Conservation (phyloP, 2,888 invertebrate species). For the Fissipunctia ypsillon region DNA sequence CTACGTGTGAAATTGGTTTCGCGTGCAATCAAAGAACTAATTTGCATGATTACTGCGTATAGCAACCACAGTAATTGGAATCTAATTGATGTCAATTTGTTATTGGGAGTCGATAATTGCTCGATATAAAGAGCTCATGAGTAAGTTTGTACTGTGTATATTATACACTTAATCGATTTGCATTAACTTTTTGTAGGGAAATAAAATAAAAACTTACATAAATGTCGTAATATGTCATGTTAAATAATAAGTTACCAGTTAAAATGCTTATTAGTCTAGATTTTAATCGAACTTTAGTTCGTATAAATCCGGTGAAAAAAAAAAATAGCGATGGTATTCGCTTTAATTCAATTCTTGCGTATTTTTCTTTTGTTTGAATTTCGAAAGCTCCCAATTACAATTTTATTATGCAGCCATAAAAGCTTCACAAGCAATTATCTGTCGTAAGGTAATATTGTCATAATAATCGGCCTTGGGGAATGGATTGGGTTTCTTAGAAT, state of each 20-base stretch:
- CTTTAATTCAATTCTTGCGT: background rate
- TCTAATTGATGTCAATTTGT: constrained; percentile 84
- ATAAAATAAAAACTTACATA: no score
- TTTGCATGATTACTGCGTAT: constrained; percentile 81
- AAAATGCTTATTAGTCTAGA: no score
- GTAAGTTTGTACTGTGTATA: constrained; percentile 34
- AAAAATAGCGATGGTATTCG: no score
- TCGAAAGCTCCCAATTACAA: background rate
- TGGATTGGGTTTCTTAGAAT: background rate
- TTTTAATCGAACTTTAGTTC: no score
- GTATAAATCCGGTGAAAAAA: no score
- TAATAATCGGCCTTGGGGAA: background rate
- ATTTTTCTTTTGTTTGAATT: background rate
- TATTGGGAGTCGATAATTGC: constrained; percentile 66
- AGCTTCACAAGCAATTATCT: background rate
- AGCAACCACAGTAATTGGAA: constrained; percentile 77
- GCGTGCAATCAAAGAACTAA: constrained; percentile 79
- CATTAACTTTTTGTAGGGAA: background rate
- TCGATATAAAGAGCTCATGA: constrained; percentile 50
- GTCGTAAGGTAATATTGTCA: background rate
- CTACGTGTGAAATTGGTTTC: constrained; percentile 75
- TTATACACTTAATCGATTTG: constrained; percentile 29
- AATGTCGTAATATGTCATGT: no score
- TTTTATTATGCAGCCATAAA: background rate
- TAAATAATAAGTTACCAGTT: no score